These are phyloP conservation scores for Hybos culiciformis DNA, from an alignment of 2,888 invertebrate genomes.

Conservation along the genomic window DNA sequence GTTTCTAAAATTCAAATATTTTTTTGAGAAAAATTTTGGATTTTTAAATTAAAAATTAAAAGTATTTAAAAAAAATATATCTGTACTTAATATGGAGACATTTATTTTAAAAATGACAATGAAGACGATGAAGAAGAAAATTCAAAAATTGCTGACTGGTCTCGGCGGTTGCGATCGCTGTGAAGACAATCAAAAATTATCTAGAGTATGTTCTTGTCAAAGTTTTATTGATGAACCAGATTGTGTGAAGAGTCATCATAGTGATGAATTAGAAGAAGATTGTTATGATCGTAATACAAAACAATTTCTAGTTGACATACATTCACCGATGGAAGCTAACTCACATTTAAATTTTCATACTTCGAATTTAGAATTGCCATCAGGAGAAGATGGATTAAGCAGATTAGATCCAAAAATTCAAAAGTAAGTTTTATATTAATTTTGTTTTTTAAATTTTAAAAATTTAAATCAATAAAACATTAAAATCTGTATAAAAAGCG, in stretches of 20 bases:
- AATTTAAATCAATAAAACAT: too few relatives aligned
- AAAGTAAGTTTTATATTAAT: conserved; percentile 24
- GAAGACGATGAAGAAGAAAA: conserved; percentile 34
- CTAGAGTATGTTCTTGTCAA: conserved; percentile 34
- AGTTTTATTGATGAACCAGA: conserved; percentile 39
- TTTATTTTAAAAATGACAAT: too few relatives aligned
- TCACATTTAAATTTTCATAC: conserved; percentile 56
- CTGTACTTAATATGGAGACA: too few relatives aligned
- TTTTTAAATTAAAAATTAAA: too few relatives aligned
- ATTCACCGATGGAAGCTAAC: conserved; percentile 53
- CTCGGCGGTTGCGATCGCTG: conserved; percentile 41
- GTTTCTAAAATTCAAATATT: too few relatives aligned
- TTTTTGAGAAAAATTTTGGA: too few relatives aligned
- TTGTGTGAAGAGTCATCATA: conserved; percentile 29
- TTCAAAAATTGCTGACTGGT: conserved; percentile 38
- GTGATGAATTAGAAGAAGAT: conserved; percentile 35
- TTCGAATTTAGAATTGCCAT: conserved; percentile 43
- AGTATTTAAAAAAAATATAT: too few relatives aligned
- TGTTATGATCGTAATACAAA: conserved; percentile 31
- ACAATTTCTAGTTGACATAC: conserved; percentile 31
- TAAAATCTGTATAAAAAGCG: too few relatives aligned
- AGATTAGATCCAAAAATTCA: conserved; percentile 36
- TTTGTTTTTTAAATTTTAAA: too few relatives aligned
- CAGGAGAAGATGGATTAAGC: conserved; percentile 33
- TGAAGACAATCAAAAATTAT: conserved; percentile 39